Base-by-base conservation (phyloP, 1,140 invertebrate species). In the Mylabris phalerata region DNA sequence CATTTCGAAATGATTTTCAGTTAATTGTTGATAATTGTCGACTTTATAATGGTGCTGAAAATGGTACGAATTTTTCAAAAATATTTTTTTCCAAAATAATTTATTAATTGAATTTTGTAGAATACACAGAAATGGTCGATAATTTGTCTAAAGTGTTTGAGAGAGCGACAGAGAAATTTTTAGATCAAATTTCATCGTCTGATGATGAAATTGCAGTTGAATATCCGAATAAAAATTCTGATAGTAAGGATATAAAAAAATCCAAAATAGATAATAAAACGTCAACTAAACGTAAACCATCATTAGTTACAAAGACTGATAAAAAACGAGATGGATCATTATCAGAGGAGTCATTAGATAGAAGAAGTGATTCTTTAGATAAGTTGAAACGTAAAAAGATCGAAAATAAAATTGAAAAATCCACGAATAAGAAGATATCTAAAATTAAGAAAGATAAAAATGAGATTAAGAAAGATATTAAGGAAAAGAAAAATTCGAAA, bases 1-100 rank as follows among this genome's bases (percentile, higher is more conserved):
- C 91, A 76, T 94, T 95, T 74, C 86, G 88, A 69, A 81, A 81
- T 3, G 93, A 95, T 75, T 94, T 95, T 75, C 84, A 88, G 65
- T 80, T 93, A 42, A 95, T 95, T 69, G 87, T 95, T 9, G 89
- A 93, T 64, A 96, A 96, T 74, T 95, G 92, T 74, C 79, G 86
- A 58, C 79, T 92, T 48, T 96, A 94, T 70, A 95, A 95, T 82
- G 93, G 93, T 40, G 85, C 87, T 62, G 86, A 92, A 68, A 94
- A 92, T 80, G 92, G 92, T 95, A 76, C 78, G 75, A 73, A 44
- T 54, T 52, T 50, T 24, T 46, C 25, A 41, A 13, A 13, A 13
- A 13, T 13, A 4, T 32, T 50, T 27, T 4, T 49, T 13, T 45
- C 13, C 13, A 13, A 24, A 38, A 11, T 47, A 38, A 11, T 44